phyloP scores from a whole-genome alignment of 2,888 invertebrate genomes.

The Brachylomia viminalis region DNA sequence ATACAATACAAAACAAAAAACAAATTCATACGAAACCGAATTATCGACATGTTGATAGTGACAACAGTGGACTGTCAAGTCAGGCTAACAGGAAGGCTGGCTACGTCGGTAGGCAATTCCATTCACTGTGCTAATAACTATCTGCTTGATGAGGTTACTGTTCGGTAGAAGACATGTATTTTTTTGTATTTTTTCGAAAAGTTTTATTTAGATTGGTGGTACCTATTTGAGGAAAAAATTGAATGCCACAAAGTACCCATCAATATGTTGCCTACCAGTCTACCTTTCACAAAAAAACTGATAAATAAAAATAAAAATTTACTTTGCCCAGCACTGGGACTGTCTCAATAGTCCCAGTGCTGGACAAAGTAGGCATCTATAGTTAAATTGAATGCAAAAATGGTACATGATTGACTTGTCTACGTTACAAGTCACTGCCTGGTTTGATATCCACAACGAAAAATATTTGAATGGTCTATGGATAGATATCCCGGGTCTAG shows the following conservation, averaged over 20 bases:
- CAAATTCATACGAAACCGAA: background rate
- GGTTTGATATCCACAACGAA: background rate
- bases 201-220: no score
- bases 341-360: no score
- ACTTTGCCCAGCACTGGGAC: background rate
- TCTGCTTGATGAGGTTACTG: conserved; percentile 7
- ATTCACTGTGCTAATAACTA: conserved; percentile 5
- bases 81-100: background rate
- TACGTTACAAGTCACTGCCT: background rate
- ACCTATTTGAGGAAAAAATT: background rate
- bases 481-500: background rate
- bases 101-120: background rate
- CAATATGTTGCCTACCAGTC: background rate
- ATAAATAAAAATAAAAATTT: background rate
- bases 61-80: background rate
- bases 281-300: background rate
- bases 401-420: background rate
- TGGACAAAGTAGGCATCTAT: background rate
- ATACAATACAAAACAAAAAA: no score
- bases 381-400: background rate
- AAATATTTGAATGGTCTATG: background rate
- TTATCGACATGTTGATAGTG: background rate
- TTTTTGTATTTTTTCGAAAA: background rate
- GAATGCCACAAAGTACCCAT: background rate
- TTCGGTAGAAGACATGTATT: background rate